These are phyloP conservation scores for Xenus cinereus DNA, from an alignment of 2,113 vertebrate species.

Conservation along the genomic window DNA sequence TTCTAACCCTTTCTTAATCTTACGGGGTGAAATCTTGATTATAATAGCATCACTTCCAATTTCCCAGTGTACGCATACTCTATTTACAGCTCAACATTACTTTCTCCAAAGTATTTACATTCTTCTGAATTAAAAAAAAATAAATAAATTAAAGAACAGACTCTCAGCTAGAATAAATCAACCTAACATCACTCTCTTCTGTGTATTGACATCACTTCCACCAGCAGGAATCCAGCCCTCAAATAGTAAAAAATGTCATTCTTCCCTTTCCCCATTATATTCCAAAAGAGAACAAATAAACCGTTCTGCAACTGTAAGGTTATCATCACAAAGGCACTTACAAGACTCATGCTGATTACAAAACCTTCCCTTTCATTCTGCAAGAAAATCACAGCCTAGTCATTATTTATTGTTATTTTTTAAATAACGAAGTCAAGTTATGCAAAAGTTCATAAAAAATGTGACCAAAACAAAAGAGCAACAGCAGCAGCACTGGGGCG, in stretches of 20 bases:
- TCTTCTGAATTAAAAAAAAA: neutral
- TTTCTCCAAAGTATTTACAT: neutral
- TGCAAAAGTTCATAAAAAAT: neutral
- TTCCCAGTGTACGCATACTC: neutral
- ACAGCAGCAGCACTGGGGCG: neutral
- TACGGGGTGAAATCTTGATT: neutral
- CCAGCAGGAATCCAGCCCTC: neutral
- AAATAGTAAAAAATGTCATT: neutral
- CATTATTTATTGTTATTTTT: neutral
- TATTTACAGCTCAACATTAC: neutral
- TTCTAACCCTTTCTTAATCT: neutral
- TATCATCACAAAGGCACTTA: slow-evolving; percentile 20
- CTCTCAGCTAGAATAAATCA: neutral
- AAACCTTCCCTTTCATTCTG: neutral
- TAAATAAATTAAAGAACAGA: neutral
- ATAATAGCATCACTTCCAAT: neutral
- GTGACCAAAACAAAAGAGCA: neutral
- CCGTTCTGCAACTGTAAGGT: neutral
- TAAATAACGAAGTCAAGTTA: neutral
- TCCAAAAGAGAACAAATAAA: slow-evolving; percentile 46
- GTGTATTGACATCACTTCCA: neutral
- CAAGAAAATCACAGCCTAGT: neutral
- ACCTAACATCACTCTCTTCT: neutral
- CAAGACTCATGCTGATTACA: neutral
- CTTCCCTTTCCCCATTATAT: neutral